Conservation (phyloP, 37 sponge, comb jelly and placozoan genomes). For the Mnemiopsis leidyi region DNA sequence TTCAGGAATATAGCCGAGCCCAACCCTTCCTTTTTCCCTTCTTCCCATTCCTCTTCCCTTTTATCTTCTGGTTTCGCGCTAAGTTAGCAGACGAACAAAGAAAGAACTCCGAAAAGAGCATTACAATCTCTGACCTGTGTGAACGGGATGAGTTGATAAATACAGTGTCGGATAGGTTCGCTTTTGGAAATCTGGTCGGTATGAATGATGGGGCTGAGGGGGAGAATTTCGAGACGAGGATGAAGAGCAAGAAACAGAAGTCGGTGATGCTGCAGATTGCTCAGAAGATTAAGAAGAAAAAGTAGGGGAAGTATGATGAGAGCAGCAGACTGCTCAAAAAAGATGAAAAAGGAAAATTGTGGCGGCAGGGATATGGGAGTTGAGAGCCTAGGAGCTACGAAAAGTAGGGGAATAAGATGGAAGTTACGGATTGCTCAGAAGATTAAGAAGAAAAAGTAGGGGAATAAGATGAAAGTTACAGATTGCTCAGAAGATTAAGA, state of each 20-base stretch:
- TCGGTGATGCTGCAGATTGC: neutral
- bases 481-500: too few species aligned
- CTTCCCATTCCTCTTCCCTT: neutral
- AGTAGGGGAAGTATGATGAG: neutral
- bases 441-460: too few species aligned
- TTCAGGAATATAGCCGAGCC: slow-evolving; percentile 14
- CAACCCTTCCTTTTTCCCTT: slow-evolving; percentile 42
- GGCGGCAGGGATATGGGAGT: too few species aligned
- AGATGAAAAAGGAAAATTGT: too few species aligned
- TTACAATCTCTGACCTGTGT: neutral
- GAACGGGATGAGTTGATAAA: neutral
- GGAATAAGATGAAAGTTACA: neutral
- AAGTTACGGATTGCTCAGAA: neutral
- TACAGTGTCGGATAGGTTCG: neutral
- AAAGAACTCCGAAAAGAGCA: neutral
- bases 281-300: neutral
- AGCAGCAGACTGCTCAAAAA: neutral
- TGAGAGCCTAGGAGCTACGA: too few species aligned
- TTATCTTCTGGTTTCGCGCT: neutral
- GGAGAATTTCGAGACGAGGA: neutral
- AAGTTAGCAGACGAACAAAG: neutral
- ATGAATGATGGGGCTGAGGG: neutral
- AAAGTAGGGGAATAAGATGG: too few species aligned
- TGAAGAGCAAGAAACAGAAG: neutral
- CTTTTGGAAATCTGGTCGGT: neutral